These are phyloP conservation scores for Patagioenas fasciata DNA, from an alignment of 2,113 vertebrate genomes.

Conservation along the genomic window DNA sequence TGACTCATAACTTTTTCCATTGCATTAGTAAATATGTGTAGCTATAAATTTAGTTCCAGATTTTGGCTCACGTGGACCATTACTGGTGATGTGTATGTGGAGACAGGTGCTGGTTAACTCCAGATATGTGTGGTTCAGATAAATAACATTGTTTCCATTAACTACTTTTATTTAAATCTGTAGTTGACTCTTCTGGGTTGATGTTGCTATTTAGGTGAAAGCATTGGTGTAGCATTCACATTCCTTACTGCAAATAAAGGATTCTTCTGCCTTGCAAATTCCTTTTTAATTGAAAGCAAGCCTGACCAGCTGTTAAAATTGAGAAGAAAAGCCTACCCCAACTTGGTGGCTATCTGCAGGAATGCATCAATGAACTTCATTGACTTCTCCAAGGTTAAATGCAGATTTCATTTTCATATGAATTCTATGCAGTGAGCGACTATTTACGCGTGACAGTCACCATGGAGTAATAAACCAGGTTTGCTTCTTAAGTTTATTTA, in stretches of 20 bases:
- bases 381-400: neutral
- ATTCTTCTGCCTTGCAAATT: neutral
- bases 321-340: neutral
- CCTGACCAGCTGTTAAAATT: neutral
- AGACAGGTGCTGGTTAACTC: neutral
- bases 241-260: neutral
- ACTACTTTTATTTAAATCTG: neutral
- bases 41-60: neutral
- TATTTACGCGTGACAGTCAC: neutral
- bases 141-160: neutral
- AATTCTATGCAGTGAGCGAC: neutral
- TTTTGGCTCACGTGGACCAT: neutral
- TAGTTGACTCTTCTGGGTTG: neutral
- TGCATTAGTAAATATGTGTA: neutral
- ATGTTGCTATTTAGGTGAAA: neutral
- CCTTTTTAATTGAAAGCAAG: neutral
- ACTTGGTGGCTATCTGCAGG: neutral
- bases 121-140: neutral
- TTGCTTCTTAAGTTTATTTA: neutral
- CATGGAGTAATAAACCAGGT: neutral
- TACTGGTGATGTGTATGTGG: neutral
- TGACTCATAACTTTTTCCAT: neutral
- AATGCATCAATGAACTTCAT: neutral
- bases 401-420: neutral
- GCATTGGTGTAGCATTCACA: neutral